Conservation (phyloP, 2,888 invertebrate species). For the Argyra leucocephala region DNA sequence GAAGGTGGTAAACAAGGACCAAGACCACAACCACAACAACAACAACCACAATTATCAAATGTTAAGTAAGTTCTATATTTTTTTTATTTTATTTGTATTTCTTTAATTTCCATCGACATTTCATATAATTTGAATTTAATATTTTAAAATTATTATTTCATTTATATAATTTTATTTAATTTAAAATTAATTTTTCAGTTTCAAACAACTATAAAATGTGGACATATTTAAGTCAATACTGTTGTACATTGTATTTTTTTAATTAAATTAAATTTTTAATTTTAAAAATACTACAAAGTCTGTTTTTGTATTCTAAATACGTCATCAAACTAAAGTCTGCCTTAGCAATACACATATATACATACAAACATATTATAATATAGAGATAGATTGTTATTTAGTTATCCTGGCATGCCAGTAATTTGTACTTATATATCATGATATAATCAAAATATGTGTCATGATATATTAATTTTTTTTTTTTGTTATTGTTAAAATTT, state of each 20-base stretch:
- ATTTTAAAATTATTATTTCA: neutral
- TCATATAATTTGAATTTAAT: neutral
- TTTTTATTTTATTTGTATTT: neutral
- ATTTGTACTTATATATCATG: neutral
- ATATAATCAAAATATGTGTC: neutral
- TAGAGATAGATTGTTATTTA: neutral
- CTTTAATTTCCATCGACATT: neutral
- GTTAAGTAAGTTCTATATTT: neutral
- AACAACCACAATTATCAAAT: neutral
- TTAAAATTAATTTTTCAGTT: neutral
- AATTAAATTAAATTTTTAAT: too few relatives aligned
- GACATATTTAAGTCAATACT: neutral
- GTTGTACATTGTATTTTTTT: neutral
- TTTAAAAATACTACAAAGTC: neutral
- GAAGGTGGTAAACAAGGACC: slow-evolving; percentile 25
- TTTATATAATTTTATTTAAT: neutral
- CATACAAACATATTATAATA: neutral
- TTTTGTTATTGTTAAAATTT: too few relatives aligned
- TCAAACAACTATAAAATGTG: neutral
- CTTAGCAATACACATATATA: neutral
- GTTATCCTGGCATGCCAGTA: neutral
- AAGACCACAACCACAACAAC: neutral
- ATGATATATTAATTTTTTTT: neutral
- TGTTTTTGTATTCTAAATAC: neutral
- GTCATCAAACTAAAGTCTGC: neutral